phyloP scores from a whole-genome alignment of 2,888 invertebrate species.

The Ennomos fuscantarius region DNA sequence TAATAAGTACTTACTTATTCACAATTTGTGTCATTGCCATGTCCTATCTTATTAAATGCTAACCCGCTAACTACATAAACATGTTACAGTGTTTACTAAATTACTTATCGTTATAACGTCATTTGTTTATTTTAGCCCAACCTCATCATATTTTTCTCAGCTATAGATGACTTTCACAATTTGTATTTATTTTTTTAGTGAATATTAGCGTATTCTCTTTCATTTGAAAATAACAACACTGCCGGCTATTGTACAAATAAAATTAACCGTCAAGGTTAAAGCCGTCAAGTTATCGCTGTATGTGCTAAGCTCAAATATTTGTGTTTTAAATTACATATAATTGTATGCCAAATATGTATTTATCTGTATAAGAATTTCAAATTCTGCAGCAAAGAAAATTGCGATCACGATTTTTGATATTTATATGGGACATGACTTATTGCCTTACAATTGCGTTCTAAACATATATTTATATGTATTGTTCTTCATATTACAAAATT shows the following conservation, averaged over 20 bases:
- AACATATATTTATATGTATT: no score
- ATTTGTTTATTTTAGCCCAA: conserved; percentile 5
- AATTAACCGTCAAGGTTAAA: conserved; percentile 13
- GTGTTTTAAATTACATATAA: conserved; percentile 6
- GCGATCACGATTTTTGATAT: no score
- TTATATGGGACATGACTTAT: no score
- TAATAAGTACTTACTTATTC: conserved; percentile 19
- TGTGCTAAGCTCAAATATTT: conserved; percentile 14
- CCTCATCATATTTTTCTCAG: conserved; percentile 15
- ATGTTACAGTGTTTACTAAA: conserved; percentile 21
- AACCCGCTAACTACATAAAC: conserved; percentile 36
- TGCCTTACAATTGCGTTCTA: no score
- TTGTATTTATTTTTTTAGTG: conserved; percentile 7
- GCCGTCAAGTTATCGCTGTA: background rate
- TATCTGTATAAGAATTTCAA: no score
- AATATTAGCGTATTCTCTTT: conserved; percentile 4
- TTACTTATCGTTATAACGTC: conserved; percentile 4
- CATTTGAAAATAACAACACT: background rate
- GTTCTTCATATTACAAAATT: no score
- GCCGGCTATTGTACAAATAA: background rate
- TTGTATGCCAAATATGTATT: no score
- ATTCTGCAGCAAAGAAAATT: no score
- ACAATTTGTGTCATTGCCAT: conserved; percentile 43
- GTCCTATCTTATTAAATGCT: conserved; percentile 37
- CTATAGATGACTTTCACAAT: conserved; percentile 11